Percentiles rank a stretch among this genome's conserved stretches.
Evolutionary conservation across 2,888 invertebrate genomes (phyloP).

Genomic region (Gryllus longicercus): DNA sequence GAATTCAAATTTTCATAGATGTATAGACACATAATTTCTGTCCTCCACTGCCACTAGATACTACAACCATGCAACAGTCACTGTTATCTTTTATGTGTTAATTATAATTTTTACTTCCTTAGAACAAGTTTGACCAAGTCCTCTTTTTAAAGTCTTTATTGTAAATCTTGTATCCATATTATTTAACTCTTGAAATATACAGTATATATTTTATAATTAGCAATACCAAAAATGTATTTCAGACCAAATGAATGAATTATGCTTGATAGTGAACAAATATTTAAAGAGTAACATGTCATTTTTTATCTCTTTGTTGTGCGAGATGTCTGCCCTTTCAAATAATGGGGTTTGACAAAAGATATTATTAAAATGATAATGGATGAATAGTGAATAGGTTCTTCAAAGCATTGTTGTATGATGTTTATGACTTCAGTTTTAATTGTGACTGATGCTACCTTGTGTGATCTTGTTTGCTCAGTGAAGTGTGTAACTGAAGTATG

Average conservation of each 20-base stretch:
- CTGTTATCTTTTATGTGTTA: neutral
- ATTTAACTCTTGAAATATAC: neutral
- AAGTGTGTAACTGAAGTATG: constrained; percentile 9
- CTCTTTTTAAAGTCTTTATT: neutral
- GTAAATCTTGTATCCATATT: neutral
- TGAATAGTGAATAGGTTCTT: neutral
- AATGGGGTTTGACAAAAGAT: neutral
- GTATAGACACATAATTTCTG: neutral
- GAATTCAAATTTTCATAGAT: constrained; percentile 11
- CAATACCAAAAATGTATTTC: constrained; percentile 36
- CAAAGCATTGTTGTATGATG: neutral
- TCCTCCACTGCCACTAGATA: neutral
- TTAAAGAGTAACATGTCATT: neutral
- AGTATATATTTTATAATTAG: constrained; percentile 35
- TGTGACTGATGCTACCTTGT: neutral
- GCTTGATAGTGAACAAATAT: constrained; percentile 2
- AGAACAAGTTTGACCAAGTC: neutral
- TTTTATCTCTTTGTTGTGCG: constrained; percentile 19
- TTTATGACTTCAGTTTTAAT: neutral
- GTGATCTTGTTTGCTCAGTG: constrained; percentile 27
- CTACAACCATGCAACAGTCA: neutral
- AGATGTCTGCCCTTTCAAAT: neutral
- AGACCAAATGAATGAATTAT: constrained; percentile 26
- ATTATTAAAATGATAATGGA: constrained; percentile 18
- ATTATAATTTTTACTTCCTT: neutral